Evolutionary conservation across 2,113 vertebrate genomes (phyloP), one percentile per base, ranked within the genome.

Genomic region (Tichodroma muraria): DNA sequence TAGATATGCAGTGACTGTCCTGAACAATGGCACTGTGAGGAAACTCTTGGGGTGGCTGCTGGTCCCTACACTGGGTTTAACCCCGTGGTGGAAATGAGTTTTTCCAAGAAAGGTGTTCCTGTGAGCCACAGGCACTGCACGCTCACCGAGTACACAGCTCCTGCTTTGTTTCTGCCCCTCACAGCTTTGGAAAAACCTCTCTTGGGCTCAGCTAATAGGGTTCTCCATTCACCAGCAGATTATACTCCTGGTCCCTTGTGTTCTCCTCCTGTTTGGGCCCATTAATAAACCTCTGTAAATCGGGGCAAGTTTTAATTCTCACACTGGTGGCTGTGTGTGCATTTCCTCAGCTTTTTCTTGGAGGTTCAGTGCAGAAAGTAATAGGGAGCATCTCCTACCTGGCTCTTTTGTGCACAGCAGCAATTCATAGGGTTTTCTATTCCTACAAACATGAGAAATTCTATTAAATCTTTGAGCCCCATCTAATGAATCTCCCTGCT

Each of bases 1-100:
- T 22, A 18, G 45, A 6, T 8, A 4, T 1, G 33, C n/a, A 78
- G 40, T 1, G 2, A 13, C 9, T 61, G 30, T 4, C 35, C 11
- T 9, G 35, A 64, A 2, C 28, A 13, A 13, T 3, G 6, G 50
- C 37, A 21, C 52, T 35, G 8, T 10, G 44, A 82, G 44, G 23
- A 71, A 71, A 44, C 6, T 1, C 60, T 21, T n/a, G 15, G 8
- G 24, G 27, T 21, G 24, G 27, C 52, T 94, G 12, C 45, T 68
- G 49, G 33, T 22, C 25, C 42, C 52, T 30, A 0, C 14, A 5
- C 22, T 1, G 12, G 17, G 6, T 56, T 73, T 64, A 49, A n/a
- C 70, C 28, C 45, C 2, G 0, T 13, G 11, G 4, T 73, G 31
- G 27, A 40, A 86, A 57, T 4, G 13, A 57, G 6, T 11, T 64